A percentile compares a stretch with the other conserved stretches of the same genome.
Conservation (phyloP, 2,113 vertebrate genomes). For the Peromyscus maniculatus region DNA sequence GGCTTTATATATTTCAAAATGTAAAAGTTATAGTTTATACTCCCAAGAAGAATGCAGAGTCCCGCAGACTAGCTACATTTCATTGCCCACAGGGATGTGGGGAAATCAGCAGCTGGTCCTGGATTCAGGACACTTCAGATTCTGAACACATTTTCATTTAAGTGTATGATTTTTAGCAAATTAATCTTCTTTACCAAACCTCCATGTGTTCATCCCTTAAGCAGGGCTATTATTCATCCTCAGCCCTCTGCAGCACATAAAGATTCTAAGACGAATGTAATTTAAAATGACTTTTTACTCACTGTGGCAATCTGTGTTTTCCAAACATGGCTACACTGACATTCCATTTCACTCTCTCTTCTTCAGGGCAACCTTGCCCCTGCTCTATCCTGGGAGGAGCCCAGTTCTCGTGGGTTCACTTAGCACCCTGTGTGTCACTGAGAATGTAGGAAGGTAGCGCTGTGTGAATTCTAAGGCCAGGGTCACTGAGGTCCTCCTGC, state of each 20-base stretch:
- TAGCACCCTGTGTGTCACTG: neutral
- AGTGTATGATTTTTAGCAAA: neutral
- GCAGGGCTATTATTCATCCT: neutral
- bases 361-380: too few relatives aligned
- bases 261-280: neutral
- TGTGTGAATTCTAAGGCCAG: neutral
- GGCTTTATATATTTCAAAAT: slow-evolving; percentile 1
- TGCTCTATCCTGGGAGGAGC: neutral
- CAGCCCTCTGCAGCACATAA: neutral
- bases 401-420: neutral
- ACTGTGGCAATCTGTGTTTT: neutral
- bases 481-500: neutral
- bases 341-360: neutral
- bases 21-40: neutral
- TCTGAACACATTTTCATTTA: neutral
- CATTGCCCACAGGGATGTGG: neutral
- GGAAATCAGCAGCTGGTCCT: neutral
- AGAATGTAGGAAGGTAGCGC: neutral
- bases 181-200: neutral
- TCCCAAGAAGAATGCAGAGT: neutral
- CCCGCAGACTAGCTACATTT: neutral
- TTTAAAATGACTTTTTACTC: neutral
- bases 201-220: neutral
- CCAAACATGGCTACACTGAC: neutral
- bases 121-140: neutral